Evolutionary conservation across 2,797 vertebrate species (phyloP).

Genomic region (Trichosurus vulpecula): DNA sequence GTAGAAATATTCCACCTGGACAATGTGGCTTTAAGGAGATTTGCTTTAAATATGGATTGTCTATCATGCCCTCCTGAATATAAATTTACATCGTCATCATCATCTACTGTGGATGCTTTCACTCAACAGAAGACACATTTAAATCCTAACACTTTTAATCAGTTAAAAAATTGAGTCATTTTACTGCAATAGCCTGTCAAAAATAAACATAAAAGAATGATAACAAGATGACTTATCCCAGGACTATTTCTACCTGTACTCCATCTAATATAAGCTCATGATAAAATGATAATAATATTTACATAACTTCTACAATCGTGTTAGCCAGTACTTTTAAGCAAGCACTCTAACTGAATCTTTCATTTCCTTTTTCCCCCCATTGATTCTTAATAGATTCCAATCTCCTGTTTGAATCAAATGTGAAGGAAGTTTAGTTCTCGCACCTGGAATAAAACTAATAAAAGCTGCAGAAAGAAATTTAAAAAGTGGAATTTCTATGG

Average conservation of each 20-base stretch:
- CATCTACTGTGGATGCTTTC: neutral
- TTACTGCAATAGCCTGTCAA: neutral
- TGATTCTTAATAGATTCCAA: neutral
- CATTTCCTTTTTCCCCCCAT: neutral
- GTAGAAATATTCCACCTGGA: neutral
- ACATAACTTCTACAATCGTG: neutral
- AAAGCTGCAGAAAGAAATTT: slow-evolving; percentile 17
- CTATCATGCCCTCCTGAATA: neutral
- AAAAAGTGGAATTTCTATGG: slow-evolving; percentile 6
- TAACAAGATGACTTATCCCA: neutral
- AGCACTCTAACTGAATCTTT: slow-evolving; percentile 20
- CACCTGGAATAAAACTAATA: neutral
- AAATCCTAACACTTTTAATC: neutral
- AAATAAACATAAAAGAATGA: neutral
- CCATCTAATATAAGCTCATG: neutral
- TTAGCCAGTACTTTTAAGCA: neutral
- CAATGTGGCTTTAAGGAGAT: neutral
- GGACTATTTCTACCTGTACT: neutral
- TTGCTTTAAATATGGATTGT: slow-evolving; percentile 13
- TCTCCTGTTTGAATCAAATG: slow-evolving; percentile 12
- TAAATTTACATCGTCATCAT: neutral
- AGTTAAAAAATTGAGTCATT: neutral
- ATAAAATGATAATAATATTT: neutral
- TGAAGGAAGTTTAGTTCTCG: neutral
- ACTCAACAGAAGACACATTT: neutral